A percentile compares a stretch with the other conserved stretches of the same genome.
Evolutionary conservation across 1,140 invertebrate species (phyloP).

Genomic region (Odontomachus brunneus): DNA sequence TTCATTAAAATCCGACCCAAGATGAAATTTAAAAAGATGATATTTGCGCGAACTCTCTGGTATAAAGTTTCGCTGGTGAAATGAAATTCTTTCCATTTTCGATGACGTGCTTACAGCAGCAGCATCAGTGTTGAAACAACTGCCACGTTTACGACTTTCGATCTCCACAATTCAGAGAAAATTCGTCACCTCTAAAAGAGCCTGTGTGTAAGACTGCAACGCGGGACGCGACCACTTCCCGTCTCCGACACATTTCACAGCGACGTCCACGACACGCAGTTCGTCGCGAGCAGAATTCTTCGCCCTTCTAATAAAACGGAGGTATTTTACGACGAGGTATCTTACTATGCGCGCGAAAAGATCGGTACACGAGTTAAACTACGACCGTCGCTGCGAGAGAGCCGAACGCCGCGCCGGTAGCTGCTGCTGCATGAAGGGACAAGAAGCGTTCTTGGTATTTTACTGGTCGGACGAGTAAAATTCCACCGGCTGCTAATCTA

Average conservation of each 20-base stretch:
- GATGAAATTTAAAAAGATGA: no score
- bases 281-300: constrained; percentile 24
- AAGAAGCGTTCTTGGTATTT: constrained; percentile 56
- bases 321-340: constrained; percentile 19
- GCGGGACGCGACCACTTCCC: neutral
- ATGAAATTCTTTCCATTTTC: neutral
- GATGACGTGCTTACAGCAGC: neutral
- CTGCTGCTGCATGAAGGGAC: constrained; percentile 14
- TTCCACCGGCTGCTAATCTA: constrained; percentile 64
- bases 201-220: neutral
- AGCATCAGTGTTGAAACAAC: no score
- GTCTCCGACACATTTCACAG: neutral
- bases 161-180: neutral
- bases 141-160: no score
- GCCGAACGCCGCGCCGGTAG: neutral
- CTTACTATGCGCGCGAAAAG: neutral
- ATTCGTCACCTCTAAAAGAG: neutral
- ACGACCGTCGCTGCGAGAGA: constrained; percentile 23
- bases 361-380: constrained; percentile 33
- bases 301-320: constrained; percentile 26
- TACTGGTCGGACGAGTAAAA: constrained; percentile 64
- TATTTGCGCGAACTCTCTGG: no score
- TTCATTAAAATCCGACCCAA: no score
- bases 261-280: neutral
- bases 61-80: no score